A percentile compares a stretch with the other conserved stretches of the same genome.
These are phyloP conservation scores for Copsychus sechellarum DNA, from an alignment of 2,113 vertebrate species.

Conservation along the genomic window DNA sequence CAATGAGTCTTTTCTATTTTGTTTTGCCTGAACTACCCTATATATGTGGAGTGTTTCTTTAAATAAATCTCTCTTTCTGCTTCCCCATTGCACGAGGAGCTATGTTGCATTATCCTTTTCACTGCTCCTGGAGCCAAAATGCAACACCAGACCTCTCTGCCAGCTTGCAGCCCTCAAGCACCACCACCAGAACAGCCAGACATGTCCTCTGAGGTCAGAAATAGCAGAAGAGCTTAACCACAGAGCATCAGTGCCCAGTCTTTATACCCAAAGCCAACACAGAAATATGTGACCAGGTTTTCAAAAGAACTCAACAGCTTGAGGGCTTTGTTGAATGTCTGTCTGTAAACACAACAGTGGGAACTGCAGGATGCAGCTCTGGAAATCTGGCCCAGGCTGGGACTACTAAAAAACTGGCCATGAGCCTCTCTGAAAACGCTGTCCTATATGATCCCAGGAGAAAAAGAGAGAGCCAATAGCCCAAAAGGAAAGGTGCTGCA, in stretches of 20 bases:
- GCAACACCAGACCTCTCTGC: not conserved
- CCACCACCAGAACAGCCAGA: not conserved
- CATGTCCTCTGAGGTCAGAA: not conserved
- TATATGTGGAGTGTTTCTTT: too few relatives aligned
- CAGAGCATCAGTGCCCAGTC: not conserved
- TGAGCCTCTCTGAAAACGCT: not conserved
- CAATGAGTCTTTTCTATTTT: too few relatives aligned
- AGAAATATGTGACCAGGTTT: not conserved
- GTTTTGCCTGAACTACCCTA: too few relatives aligned
- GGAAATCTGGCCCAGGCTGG: not conserved
- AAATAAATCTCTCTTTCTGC: too few relatives aligned
- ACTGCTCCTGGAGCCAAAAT: too few relatives aligned
- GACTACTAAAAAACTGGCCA: not conserved
- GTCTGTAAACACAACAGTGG: not conserved
- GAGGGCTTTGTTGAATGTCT: not conserved
- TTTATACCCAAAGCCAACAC: not conserved
- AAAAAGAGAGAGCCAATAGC: not conserved
- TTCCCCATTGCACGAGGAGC: too few relatives aligned
- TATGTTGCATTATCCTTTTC: too few relatives aligned
- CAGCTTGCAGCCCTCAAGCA: not conserved
- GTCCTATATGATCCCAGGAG: not conserved
- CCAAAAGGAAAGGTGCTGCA: not conserved
- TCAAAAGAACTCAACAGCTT: not conserved
- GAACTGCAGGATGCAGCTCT: not conserved
- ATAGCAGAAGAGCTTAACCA: not conserved